These are phyloP conservation scores for Stomorhina lunata DNA, from an alignment of 2,888 invertebrate genomes.

Conservation along the genomic window DNA sequence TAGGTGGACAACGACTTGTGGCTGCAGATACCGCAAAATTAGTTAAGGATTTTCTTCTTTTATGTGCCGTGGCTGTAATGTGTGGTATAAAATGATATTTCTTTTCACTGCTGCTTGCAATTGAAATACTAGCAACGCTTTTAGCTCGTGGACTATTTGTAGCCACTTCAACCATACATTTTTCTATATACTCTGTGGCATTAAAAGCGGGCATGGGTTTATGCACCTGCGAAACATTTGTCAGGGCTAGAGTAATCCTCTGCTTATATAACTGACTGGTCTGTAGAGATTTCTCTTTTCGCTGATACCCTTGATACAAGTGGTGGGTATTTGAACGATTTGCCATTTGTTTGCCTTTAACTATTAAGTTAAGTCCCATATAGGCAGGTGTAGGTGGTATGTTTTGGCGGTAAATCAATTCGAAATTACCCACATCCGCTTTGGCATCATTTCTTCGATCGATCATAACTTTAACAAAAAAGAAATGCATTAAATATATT, in stretches of 20 bases:
- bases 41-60: constrained; percentile 70
- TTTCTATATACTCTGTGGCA: constrained; percentile 77
- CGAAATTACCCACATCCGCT: constrained; percentile 90
- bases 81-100: not conserved
- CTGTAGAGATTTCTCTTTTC: constrained; percentile 72
- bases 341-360: constrained; percentile 78
- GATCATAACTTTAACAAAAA: constrained; percentile 85
- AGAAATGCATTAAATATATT: not conserved
- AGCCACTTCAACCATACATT: constrained; percentile 70
- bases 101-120: constrained; percentile 4
- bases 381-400: constrained; percentile 90
- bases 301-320: constrained; percentile 66
- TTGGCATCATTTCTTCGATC: constrained; percentile 86
- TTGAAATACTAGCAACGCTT: constrained; percentile 37
- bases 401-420: constrained; percentile 88
- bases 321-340: constrained; percentile 68
- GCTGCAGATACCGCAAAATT: constrained; percentile 68
- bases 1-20: not conserved
- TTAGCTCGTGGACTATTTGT: constrained; percentile 71
- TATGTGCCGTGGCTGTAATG: not conserved
- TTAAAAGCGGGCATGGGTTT: constrained; percentile 77
- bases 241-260: constrained; percentile 68
- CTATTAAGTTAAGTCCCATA: constrained; percentile 82
- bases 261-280: constrained; percentile 71
- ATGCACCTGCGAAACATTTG: constrained; percentile 73